Conservation (phyloP, 1,140 invertebrate genomes). For the Drosophila yakuba region DNA sequence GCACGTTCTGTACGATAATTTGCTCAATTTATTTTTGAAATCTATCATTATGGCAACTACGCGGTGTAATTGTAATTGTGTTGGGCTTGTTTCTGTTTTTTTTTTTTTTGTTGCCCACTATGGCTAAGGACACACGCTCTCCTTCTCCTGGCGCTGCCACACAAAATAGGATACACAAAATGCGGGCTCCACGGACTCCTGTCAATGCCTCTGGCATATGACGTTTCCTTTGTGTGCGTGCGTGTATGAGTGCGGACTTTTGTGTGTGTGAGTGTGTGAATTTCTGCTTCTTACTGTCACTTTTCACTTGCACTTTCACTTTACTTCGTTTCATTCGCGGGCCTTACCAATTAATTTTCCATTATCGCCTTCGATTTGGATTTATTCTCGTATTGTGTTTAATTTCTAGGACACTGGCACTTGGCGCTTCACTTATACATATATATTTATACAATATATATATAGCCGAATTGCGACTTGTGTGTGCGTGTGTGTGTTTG, state of each 20-base stretch:
- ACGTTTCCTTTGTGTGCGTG: constrained; percentile 69
- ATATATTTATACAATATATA: constrained; percentile 25
- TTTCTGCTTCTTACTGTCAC: constrained; percentile 64
- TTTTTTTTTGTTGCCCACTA: constrained; percentile 11
- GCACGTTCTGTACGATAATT: constrained; percentile 75
- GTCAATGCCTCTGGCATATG: constrained; percentile 81
- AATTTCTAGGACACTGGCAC: constrained; percentile 65
- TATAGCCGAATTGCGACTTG: constrained; percentile 11
- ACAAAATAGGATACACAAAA: constrained; percentile 82
- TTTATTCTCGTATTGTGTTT: constrained; percentile 30
- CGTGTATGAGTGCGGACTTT: constrained; percentile 13
- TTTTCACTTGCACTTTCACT: constrained; percentile 77
- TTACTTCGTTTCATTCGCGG: not conserved
- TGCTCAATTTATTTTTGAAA: constrained; percentile 78
- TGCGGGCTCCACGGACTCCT: constrained; percentile 73
- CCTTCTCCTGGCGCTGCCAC: constrained; percentile 28
- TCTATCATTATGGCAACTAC: constrained; percentile 79
- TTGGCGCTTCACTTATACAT: constrained; percentile 70
- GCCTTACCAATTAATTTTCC: constrained; percentile 30
- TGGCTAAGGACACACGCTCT: constrained; percentile 55
- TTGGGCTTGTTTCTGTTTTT: constrained; percentile 35
- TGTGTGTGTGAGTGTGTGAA: constrained; percentile 34
- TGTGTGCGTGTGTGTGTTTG: not conserved
- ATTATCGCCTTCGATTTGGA: constrained; percentile 39
- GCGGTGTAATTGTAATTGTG: constrained; percentile 59